Base-by-base conservation (phyloP, 2,797 vertebrate species). In the Basileuterus tristriatus region DNA sequence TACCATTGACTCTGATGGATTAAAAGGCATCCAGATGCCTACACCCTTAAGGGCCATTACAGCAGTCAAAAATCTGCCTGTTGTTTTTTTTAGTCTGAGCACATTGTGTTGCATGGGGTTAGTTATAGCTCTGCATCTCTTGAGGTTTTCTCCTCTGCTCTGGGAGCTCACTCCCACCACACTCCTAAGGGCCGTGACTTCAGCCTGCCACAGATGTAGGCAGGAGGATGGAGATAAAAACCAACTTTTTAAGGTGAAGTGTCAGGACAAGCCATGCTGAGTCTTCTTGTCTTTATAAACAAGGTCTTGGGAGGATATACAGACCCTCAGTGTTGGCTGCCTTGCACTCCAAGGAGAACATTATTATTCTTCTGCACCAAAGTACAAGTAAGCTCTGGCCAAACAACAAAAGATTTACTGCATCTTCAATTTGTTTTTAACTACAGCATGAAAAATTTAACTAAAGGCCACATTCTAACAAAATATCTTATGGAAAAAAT, bases 371-470 rank as follows among this genome's bases (percentile, higher is more conserved):
- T 93, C 86, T 64, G 32, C 43, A 83, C 29, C 21, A 39, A 88
- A 84, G 37, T 56, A 81, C 77, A 90, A 65, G 47, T 53, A 89
- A 94, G 39, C 74, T 92, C 39, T 82, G 68, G 29, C 69, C 75
- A 89, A 93, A 65, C 53, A 93, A 89, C 22, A 41, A 46, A 69
- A 87, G 64, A 95, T 95, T 89, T 74, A 80, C 70, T 92, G 50
- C 29, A 75, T 82, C 56, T 91, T 87, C 76, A 56, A 81, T 79
- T 93, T 93, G 43, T 56, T 93, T 93, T 89, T 75, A 93, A 74
- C 67, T 80, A 39, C 12, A 83, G 75, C 59, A 87, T 88, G 69
- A 95, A 80, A 91, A 95, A 94, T 86, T 77, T 92, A 82, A 95
- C 74, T 43, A 71, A 92, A 93, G 50, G 11, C 7, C 70, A 85